A percentile compares a stretch with the other conserved stretches of the same genome.
Conservation (phyloP, 1,140 invertebrate genomes). For the Drosophila jambulina region DNA sequence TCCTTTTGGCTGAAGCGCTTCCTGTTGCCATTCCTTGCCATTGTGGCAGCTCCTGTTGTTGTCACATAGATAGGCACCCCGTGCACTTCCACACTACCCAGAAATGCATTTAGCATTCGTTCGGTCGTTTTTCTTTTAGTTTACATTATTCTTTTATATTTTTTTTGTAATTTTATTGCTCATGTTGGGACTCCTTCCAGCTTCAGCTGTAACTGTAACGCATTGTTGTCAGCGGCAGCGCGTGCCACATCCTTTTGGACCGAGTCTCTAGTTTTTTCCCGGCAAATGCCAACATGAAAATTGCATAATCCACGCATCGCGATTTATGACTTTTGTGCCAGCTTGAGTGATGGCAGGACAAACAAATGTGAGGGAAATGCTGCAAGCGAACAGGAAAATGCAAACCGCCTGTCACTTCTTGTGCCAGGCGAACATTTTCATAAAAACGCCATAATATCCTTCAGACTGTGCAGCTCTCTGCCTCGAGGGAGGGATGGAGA, state of each 20-base stretch:
- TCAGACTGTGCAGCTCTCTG: background rate
- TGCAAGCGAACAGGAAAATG: slow-evolving; percentile 57
- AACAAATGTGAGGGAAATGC: slow-evolving; percentile 77
- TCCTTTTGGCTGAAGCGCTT: slow-evolving; percentile 57
- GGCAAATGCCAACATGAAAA: slow-evolving; percentile 80
- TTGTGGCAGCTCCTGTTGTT: slow-evolving; percentile 42
- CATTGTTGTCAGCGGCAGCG: slow-evolving; percentile 72
- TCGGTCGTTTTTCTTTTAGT: slow-evolving; percentile 34
- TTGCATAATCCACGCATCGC: slow-evolving; percentile 83
- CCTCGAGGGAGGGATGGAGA: background rate
- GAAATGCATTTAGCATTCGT: slow-evolving; percentile 65
- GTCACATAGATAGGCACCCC: slow-evolving; percentile 14
- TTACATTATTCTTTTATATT: slow-evolving; percentile 3
- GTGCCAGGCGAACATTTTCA: slow-evolving; percentile 39
- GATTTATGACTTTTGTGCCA: slow-evolving; percentile 80
- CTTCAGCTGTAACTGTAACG: slow-evolving; percentile 55
- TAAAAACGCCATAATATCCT: slow-evolving; percentile 50
- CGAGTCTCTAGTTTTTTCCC: slow-evolving; percentile 33
- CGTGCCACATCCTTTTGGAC: slow-evolving; percentile 44
- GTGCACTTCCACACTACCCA: background rate
- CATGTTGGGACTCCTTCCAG: slow-evolving; percentile 20
- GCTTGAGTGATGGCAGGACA: slow-evolving; percentile 74
- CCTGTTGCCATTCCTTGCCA: slow-evolving; percentile 57
- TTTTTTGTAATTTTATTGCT: slow-evolving; percentile 45
- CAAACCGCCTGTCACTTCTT: slow-evolving; percentile 71